Conservation (phyloP, 1,140 invertebrate genomes). For the Platorchestia sp. region DNA sequence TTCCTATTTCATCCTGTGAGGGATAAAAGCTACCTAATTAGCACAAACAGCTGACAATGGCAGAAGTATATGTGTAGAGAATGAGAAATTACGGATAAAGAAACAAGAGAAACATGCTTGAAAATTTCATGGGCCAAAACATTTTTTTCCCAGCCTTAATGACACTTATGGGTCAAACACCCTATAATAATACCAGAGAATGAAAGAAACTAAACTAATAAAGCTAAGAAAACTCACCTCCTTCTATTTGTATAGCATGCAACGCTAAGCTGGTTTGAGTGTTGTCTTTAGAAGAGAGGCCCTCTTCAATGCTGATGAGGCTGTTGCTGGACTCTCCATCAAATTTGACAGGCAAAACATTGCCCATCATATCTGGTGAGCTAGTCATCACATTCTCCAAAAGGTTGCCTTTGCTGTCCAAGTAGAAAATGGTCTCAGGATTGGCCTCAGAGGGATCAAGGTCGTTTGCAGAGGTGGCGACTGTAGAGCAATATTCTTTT, state of each 20-base stretch:
- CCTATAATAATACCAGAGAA: not conserved
- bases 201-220: not conserved
- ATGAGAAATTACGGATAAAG: not conserved
- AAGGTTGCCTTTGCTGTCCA: not conserved
- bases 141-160: too few relatives aligned
- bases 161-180: not conserved
- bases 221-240: not conserved
- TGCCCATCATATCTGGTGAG: not conserved
- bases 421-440: not conserved
- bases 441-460: not conserved
- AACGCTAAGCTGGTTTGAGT: not conserved
- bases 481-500: not conserved
- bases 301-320: conserved; percentile 17
- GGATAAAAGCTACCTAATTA: too few relatives aligned
- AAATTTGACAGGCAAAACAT: conserved; percentile 5
- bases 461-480: not conserved
- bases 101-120: not conserved
- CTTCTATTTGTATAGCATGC: not conserved
- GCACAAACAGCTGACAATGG: too few relatives aligned
- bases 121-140: too few relatives aligned
- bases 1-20: too few relatives aligned
- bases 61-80: not conserved
- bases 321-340: not conserved
- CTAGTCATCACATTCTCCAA: not conserved
- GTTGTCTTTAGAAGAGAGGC: not conserved